Base-by-base conservation (phyloP, 2,797 vertebrate species). In the Gallirallus australis region DNA sequence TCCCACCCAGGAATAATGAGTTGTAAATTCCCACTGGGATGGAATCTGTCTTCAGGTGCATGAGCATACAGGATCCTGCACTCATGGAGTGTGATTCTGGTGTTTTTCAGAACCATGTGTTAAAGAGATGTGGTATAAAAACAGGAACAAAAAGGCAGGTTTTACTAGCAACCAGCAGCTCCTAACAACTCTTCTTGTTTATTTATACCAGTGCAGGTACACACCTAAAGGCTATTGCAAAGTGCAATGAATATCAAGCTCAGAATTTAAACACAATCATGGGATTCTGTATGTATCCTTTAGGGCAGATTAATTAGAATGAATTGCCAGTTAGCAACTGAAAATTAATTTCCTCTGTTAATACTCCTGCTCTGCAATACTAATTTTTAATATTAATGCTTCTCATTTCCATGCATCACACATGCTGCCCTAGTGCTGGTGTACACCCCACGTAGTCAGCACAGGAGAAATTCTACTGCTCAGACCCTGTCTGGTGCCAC, bases 271-370 rank as follows among this genome's bases (percentile, higher is more conserved):
- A 78, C n/a, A 52, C 30, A 73, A 28, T 18, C 40, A 31, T 31
- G 66, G 73, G 68, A 91, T 86, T 56, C 54, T 45, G 8, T 57
- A 82, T 71, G 24, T 59, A 71, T 61, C 83, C 77, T 82, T 80
- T 59, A 85, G 71, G 88, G 70, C 71, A 80, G 30, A 90, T 94
- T 89, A 95, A 90, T 80, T 84, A 80, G 37, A 73, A 80, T 4
- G 2, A 92, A 93, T 80, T 85, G 65, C 81, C 50, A 84, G 47
- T 91, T 95, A 94, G 45, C 64, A 77, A 82, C 48, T 87, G 64
- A 87, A 95, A 96, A 92, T 93, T 90, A 64, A 92, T 96, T 92
- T 86, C 50, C 50, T 80, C 81, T 89, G 52, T 82, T 90, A 90
- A 80, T 70, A 39, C 47, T 23, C 63, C 76, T 60, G 52, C 64